Conservation (phyloP, 2,113 vertebrate genomes). For the Crotalus horridus region DNA sequence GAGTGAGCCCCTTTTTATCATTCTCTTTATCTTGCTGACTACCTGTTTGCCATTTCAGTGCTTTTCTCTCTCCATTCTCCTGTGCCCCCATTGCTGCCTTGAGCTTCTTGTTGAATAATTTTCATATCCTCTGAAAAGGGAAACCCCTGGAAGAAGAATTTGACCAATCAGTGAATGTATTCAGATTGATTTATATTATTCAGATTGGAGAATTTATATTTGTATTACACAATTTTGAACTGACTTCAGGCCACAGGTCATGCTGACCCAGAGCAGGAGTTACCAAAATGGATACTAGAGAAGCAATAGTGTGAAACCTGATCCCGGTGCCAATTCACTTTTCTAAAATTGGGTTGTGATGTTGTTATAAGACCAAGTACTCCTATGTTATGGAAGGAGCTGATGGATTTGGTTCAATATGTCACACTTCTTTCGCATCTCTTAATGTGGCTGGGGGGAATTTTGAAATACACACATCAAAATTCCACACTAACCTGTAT, state of each 20-base stretch:
- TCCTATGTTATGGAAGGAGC: background rate
- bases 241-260: background rate
- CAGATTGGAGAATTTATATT: background rate
- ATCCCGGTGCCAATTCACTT: background rate
- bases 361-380: background rate
- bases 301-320: background rate
- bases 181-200: background rate
- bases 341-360: background rate
- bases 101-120: background rate
- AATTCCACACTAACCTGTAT: background rate
- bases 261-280: background rate
- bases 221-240: background rate
- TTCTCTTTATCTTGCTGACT: background rate
- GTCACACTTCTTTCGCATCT: background rate
- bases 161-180: background rate
- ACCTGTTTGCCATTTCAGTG: background rate
- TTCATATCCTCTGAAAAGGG: background rate
- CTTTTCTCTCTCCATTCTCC: background rate
- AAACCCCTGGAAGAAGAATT: background rate
- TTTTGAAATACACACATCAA: slow-evolving; percentile 1
- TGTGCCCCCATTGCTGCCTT: background rate
- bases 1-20: background rate
- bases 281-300: background rate
- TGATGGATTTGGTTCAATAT: background rate
- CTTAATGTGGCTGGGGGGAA: slow-evolving; percentile 1